Conservation (phyloP, 2,797 vertebrate genomes). For the Odontamblyopus lacepedii region DNA sequence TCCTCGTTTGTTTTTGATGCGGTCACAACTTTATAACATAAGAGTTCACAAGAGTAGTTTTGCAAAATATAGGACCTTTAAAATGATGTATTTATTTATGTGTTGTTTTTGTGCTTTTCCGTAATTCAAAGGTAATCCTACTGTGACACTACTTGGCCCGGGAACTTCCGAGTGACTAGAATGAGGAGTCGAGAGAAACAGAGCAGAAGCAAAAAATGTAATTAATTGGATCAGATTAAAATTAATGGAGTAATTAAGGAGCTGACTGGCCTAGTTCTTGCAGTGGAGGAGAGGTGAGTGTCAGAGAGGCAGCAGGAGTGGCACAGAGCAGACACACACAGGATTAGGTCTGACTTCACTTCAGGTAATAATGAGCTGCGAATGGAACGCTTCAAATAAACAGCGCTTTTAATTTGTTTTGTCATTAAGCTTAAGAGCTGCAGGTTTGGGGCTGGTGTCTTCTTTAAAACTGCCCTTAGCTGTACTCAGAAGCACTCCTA, state of each 20-base stretch:
- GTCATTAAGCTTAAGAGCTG: conserved; percentile 18
- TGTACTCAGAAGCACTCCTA: conserved; percentile 1
- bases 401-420: conserved; percentile 18
- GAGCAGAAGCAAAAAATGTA: conserved; percentile 72
- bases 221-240: conserved; percentile 85
- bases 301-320: conserved; percentile 37
- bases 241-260: conserved; percentile 85
- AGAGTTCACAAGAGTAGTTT: too few species aligned
- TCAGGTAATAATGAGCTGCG: conserved; percentile 22
- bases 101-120: conserved; percentile 34
- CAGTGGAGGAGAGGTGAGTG: conserved; percentile 21
- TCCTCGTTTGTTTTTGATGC: too few species aligned
- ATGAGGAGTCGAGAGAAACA: conserved; percentile 38
- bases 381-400: conserved; percentile 21
- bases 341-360: conserved; percentile 15
- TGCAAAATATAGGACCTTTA: too few species aligned
- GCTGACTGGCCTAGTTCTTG: conserved; percentile 70
- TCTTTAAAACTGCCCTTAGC: conserved; percentile 22
- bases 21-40: too few species aligned
- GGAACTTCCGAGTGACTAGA: conserved; percentile 54
- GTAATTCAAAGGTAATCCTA: conserved; percentile 63
- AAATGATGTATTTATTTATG: conserved; percentile 3
- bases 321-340: conserved; percentile 21
- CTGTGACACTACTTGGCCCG: conserved; percentile 48
- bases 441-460: conserved; percentile 9